Percentiles rank a stretch among this genome's conserved stretches.
Evolutionary conservation across 92 coral and sea anemone genomes (phyloP).

Genomic region (Epizoanthus ramosus): DNA sequence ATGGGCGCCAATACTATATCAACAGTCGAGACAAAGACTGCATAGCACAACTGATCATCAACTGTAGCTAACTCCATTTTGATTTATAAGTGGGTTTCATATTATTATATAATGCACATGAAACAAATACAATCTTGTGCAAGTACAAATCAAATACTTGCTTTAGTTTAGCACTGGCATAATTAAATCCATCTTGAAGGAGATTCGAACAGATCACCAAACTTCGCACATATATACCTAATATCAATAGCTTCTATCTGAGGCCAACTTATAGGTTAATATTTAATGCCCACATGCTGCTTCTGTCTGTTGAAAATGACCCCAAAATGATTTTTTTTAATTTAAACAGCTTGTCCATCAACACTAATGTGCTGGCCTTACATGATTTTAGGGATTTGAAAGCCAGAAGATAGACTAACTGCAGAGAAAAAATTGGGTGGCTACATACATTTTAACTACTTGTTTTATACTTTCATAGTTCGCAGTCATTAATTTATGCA

Average conservation of each 20-base stretch:
- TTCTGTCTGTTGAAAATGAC: not conserved
- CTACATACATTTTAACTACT: not conserved
- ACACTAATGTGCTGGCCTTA: not conserved
- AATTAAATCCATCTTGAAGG: conserved; percentile 19
- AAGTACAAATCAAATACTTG: too few relatives aligned
- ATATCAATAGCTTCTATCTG: not conserved
- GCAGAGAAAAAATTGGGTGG: conserved; percentile 1
- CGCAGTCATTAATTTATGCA: not conserved
- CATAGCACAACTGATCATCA: not conserved
- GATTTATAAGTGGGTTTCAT: too few relatives aligned
- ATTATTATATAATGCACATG: too few relatives aligned
- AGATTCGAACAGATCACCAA: conserved; percentile 19
- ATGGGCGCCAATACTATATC: conserved; percentile 12
- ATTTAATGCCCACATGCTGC: conserved; percentile 23
- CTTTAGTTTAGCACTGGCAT: too few relatives aligned
- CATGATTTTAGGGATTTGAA: conserved; percentile 12
- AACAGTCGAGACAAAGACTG: not conserved
- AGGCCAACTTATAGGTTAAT: not conserved
- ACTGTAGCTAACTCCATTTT: too few relatives aligned
- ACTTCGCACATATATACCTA: conserved; percentile 15
- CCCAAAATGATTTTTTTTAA: not conserved
- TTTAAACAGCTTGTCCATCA: not conserved
- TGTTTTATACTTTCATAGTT: conserved; percentile 8
- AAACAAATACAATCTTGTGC: too few relatives aligned
- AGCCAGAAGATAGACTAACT: conserved; percentile 3